Base-by-base conservation (phyloP, 30 jellyfish, hydroid and myxozoan genomes). In the Aurelia coerulea region DNA sequence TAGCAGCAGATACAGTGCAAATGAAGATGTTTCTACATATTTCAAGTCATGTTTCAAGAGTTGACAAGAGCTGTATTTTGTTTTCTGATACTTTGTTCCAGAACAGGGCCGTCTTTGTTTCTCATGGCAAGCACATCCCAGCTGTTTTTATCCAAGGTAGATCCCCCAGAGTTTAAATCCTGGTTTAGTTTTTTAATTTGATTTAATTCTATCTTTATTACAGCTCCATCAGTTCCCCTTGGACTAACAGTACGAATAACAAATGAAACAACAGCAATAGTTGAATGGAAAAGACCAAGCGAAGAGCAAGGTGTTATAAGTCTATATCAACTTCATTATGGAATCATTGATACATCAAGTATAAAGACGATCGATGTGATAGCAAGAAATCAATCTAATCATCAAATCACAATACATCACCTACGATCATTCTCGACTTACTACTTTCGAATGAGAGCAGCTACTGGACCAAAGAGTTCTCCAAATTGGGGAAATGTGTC, bases 181-280 rank as follows among this genome's bases (percentile, higher is more conserved):
- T 9, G 56, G 6, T 46, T 46, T 46, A 0, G 14, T 6, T 46
- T 46, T 46, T 46, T 6, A 46, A 46, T 6, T 46, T 9, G 13
- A 7, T 46, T 46, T 6, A 46, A 6, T 46, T 46, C 8, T 2
- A 0, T 46, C 56, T 6, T 39, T 39, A 39, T 39, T 16, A 6
- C 52, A 82, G 91, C 83, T 23, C 91, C 91, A 6, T 82, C 91
- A n/a, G 60, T 66, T 10, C 91, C 91, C 5, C 78, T 71, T 10
- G 70, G 66, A 41, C 42, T 82, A 52, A 51, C 54, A 2, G 84
- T 69, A 10, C 32, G 13, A 13, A 49, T 68, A 33, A 6, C 33
- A 41, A 82, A 68, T 34, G 78, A 79, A 2, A 68, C 91, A 16
- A 23, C 91, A 0, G 91, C 78, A 23, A 17, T 11, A 17, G 34